Percentiles rank a stretch among this genome's conserved stretches.
phyloP scores from a whole-genome alignment of 2,888 invertebrate species.

The Caenorhabditis doughertyi region DNA sequence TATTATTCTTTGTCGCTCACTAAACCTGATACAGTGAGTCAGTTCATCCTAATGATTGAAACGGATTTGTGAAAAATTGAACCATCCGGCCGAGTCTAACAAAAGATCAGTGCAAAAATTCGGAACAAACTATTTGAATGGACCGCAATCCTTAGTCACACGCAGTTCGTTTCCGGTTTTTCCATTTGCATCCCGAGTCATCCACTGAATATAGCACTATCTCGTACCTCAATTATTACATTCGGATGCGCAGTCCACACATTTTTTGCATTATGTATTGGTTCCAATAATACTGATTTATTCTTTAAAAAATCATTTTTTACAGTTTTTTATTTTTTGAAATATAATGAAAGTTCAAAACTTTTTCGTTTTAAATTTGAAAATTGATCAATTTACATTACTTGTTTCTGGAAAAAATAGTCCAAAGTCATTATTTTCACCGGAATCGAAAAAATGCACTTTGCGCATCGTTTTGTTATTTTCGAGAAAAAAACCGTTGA shows the following conservation, averaged over 20 bases:
- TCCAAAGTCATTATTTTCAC: neutral
- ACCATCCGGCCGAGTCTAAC: conserved; percentile 34
- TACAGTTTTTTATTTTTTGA: neutral
- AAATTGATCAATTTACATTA: neutral
- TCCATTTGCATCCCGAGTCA: conserved; percentile 39
- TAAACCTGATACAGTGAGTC: conserved; percentile 54
- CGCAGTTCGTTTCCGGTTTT: conserved; percentile 61
- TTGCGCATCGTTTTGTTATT: no score
- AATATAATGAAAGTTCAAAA: neutral
- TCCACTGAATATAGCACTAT: conserved; percentile 46
- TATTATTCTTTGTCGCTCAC: conserved; percentile 48
- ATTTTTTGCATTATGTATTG: conserved; percentile 42
- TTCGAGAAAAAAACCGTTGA: no score
- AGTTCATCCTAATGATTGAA: conserved; percentile 51
- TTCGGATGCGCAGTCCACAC: conserved; percentile 40
- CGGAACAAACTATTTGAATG: conserved; percentile 30
- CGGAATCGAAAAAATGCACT: neutral
- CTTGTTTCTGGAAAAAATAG: neutral
- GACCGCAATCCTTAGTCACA: conserved; percentile 47
- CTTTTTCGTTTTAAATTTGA: neutral
- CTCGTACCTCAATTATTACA: conserved; percentile 58
- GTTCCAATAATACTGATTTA: conserved; percentile 43
- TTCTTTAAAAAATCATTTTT: neutral
- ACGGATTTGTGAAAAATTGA: conserved; percentile 32
- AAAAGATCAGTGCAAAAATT: conserved; percentile 47